Evolutionary conservation across 2,113 vertebrate genomes (phyloP).

Genomic region (Grammomys surdaster): DNA sequence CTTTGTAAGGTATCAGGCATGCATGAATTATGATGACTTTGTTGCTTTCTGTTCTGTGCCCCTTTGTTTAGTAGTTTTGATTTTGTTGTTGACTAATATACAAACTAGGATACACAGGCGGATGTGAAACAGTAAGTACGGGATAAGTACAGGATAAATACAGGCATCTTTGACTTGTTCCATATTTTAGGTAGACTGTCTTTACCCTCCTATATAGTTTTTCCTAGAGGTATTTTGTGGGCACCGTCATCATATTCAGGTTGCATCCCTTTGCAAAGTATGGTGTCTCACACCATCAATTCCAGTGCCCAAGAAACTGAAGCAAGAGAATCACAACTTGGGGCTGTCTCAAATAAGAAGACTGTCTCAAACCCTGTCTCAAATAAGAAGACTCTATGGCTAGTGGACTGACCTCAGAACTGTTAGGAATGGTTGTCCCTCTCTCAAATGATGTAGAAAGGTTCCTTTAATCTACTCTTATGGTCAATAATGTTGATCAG

Average conservation of each 20-base stretch:
- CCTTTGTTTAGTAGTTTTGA: background rate
- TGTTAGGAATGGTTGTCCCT: background rate
- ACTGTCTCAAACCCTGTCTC: background rate
- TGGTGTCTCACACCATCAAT: background rate
- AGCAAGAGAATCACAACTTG: background rate
- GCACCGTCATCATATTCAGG: background rate
- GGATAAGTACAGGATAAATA: background rate
- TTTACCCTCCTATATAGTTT: constrained; percentile 32
- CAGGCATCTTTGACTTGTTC: constrained; percentile 25
- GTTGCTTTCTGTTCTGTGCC: background rate
- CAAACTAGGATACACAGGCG: background rate
- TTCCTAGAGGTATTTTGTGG: background rate
- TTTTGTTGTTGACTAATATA: background rate
- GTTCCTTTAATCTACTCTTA: background rate
- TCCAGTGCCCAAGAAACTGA: background rate
- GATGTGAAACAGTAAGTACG: background rate
- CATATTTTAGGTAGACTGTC: constrained; percentile 49
- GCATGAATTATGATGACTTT: background rate
- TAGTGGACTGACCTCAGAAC: background rate
- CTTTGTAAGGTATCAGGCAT: background rate
- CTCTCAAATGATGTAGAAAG: constrained; percentile 1
- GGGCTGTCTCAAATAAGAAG: background rate
- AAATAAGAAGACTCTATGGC: background rate
- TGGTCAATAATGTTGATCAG: background rate
- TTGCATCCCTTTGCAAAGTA: background rate